Conservation (phyloP, 2,113 vertebrate species). For the Meles meles region DNA sequence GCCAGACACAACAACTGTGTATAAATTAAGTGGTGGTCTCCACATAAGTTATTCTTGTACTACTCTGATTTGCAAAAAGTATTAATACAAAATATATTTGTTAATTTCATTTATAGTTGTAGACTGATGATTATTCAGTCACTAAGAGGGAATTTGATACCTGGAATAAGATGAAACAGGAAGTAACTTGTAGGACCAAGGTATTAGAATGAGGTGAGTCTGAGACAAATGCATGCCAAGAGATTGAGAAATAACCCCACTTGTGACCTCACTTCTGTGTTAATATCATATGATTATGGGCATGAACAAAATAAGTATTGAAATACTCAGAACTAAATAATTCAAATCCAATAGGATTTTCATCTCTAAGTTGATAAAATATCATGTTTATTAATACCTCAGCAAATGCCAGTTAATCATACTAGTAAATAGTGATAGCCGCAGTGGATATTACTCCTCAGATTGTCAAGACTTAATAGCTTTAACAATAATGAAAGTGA, state of each 20-base stretch:
- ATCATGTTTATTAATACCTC: not conserved
- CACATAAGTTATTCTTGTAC: not conserved
- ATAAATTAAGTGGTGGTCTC: not conserved
- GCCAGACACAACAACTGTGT: not conserved
- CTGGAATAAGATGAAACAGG: not conserved
- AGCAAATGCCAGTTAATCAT: not conserved
- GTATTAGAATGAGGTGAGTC: not conserved
- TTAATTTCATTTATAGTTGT: not conserved
- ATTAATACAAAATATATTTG: not conserved
- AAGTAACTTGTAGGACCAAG: not conserved
- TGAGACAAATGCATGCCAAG: not conserved
- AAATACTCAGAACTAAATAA: not conserved
- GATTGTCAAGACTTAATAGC: not conserved
- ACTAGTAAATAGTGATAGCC: not conserved
- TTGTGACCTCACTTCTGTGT: not conserved
- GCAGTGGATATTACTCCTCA: not conserved
- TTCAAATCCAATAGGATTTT: not conserved
- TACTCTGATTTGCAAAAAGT: not conserved
- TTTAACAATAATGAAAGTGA: not conserved
- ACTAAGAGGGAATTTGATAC: not conserved
- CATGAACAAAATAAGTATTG: not conserved
- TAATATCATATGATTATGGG: not conserved
- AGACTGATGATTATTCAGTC: not conserved
- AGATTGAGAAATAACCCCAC: not conserved
- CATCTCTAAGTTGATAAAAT: not conserved